Evolutionary conservation across 2,888 invertebrate species (phyloP), one percentile per base, ranked within the genome.

Genomic region (Ophonus ardosiacus): DNA sequence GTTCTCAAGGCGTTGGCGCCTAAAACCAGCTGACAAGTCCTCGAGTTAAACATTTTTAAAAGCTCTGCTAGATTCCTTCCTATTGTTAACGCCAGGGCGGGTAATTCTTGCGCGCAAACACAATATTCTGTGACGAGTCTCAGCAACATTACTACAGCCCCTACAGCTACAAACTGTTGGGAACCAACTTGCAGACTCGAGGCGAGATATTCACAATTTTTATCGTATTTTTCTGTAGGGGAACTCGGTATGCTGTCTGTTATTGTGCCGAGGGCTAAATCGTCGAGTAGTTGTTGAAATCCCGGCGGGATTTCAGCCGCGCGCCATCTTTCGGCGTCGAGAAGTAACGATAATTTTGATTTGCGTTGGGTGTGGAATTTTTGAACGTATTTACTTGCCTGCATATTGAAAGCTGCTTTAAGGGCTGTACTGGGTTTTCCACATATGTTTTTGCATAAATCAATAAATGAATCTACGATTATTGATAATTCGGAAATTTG

Each of bases 1-100:
- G 98, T 96, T 89, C 97, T 96, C 89, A 99, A 94, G 6, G 99
- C 99, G 63, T 99, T 99, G 59, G 99, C 99, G 63, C 99, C 99
- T 83, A 99, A 93, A 82, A 99, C 97, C 88, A 99, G 93, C 90
- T 99, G 98, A 91, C 98, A 98, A 88, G 96, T 96, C 85, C 96
- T 93, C 5, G 97, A 97, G 92, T 97, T 97, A 89, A 97, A 97
- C 88, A 96, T 95, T 89, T 97, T 94, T 87, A 98, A 92, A 81
- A 99, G 92, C 90, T 98, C 98, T n/a, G 97, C 94, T 88, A 98
- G 94, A 90, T 97, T 95, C 86, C 96, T 94, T 59, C 97, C 95
- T 86, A 98, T 93, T 87, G 96, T 96, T 85, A 96, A 94, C 18
- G 97, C 95, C 81, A 97, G 93, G 21, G 96, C 93, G n/a, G 96